phyloP scores from a whole-genome alignment of 2,888 invertebrate species.

The Neoscelio sp. region DNA sequence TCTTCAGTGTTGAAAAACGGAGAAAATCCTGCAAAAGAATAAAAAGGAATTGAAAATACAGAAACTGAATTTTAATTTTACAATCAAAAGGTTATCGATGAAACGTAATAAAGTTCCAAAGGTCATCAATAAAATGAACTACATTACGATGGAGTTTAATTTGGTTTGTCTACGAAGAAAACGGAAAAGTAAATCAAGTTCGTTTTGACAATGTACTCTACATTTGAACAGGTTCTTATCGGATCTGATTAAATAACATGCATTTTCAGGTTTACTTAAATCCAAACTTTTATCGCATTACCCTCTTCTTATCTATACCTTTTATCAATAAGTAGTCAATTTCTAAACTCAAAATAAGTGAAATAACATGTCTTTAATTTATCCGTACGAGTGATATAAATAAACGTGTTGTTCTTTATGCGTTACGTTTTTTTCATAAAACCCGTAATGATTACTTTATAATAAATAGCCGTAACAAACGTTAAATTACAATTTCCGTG shows the following conservation, averaged over 20 bases:
- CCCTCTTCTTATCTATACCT: background rate
- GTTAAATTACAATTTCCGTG: conserved; percentile 6
- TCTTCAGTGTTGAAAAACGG: too few relatives aligned
- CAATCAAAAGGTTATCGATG: too few relatives aligned
- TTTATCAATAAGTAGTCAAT: background rate
- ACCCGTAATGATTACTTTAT: background rate
- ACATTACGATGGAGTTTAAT: too few relatives aligned
- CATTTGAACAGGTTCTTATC: conserved; percentile 9
- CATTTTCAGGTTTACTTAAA: too few relatives aligned
- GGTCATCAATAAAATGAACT: too few relatives aligned
- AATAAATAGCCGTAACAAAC: background rate
- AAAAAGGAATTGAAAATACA: too few relatives aligned
- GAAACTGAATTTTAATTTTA: too few relatives aligned
- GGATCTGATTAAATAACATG: conserved; percentile 23
- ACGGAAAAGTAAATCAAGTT: conserved; percentile 10
- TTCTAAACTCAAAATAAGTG: background rate
- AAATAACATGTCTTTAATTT: background rate
- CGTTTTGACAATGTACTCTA: background rate
- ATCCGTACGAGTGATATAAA: too few relatives aligned
- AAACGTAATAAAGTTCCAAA: too few relatives aligned
- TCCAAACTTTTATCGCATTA: too few relatives aligned
- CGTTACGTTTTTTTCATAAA: background rate
- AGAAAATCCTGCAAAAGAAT: too few relatives aligned
- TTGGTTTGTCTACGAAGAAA: too few relatives aligned
- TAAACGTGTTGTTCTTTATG: background rate